Percentiles rank a stretch among this genome's conserved stretches.
These are phyloP conservation scores for Pipistrellus pygmaeus DNA, from an alignment of 2,797 vertebrate genomes.

Conservation along the genomic window DNA sequence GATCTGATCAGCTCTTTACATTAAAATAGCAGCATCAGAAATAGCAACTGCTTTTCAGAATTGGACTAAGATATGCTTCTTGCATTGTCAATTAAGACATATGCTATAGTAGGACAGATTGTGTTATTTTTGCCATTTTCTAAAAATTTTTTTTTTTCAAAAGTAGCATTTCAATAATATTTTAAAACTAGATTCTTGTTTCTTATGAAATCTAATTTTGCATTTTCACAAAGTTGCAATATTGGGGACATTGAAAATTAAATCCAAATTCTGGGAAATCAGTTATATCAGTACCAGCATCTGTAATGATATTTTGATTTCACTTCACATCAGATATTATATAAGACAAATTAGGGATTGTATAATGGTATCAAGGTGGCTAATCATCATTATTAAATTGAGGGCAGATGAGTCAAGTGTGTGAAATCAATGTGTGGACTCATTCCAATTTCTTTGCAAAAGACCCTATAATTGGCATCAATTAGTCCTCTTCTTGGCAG, in stretches of 20 bases:
- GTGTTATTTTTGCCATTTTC: constrained; percentile 61
- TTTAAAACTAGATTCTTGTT: constrained; percentile 55
- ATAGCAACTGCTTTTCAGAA: constrained; percentile 49
- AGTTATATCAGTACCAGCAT: background rate
- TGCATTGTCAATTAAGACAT: constrained; percentile 36
- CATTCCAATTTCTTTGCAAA: constrained; percentile 76
- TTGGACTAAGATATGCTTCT: constrained; percentile 33
- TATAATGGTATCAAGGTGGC: constrained; percentile 69
- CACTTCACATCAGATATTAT: constrained; percentile 39
- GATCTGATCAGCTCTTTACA: constrained; percentile 53
- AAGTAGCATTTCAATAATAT: constrained; percentile 53
- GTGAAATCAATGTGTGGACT: constrained; percentile 61
- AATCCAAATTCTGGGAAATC: constrained; percentile 59
- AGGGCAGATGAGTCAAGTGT: constrained; percentile 63
- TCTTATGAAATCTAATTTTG: constrained; percentile 46
- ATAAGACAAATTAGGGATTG: constrained; percentile 45
- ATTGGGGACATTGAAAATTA: constrained; percentile 19
- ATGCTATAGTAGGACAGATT: background rate
- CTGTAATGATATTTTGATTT: constrained; percentile 28
- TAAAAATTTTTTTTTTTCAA: constrained; percentile 55
- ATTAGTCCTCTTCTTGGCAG: constrained; percentile 81
- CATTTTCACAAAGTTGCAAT: background rate
- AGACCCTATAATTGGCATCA: constrained; percentile 77
- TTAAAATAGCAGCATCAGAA: constrained; percentile 23
- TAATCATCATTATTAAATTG: constrained; percentile 73